These are phyloP conservation scores for Tenthredo scrophulariae DNA, from an alignment of 2,888 invertebrate genomes.

Conservation along the genomic window DNA sequence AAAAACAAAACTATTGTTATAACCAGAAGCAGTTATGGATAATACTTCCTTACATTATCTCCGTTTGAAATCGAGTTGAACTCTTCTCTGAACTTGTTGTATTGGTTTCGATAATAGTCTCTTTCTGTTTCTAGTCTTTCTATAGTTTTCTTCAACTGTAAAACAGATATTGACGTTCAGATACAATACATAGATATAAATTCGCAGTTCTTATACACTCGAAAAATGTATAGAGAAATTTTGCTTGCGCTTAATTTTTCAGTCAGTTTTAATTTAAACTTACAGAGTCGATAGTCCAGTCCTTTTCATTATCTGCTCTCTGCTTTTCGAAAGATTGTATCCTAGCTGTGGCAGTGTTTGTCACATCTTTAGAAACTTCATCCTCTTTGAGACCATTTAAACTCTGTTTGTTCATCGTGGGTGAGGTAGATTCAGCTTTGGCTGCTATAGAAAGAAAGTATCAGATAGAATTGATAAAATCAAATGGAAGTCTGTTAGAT, in stretches of 20 bases:
- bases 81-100: conserved; percentile 77
- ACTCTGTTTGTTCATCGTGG: conserved; percentile 10
- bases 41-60: conserved; percentile 70
- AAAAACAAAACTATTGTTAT: conserved; percentile 16
- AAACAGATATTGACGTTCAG: conserved; percentile 31
- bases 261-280: conserved; percentile 51
- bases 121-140: conserved; percentile 78
- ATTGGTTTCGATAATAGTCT: conserved; percentile 80
- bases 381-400: conserved; percentile 53
- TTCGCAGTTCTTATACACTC: not conserved
- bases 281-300: conserved; percentile 64
- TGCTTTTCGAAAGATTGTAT: conserved; percentile 24
- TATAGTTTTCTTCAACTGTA: conserved; percentile 69
- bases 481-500: not conserved
- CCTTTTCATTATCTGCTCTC: conserved; percentile 61
- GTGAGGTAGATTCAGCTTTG: conserved; percentile 15
- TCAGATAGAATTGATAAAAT: not conserved
- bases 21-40: conserved; percentile 45
- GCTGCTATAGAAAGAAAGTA: conserved; percentile 17
- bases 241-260: not conserved
- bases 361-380: conserved; percentile 59
- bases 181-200: not conserved
- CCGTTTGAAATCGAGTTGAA: conserved; percentile 70
- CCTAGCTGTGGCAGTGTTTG: conserved; percentile 41
- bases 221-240: not conserved